These are phyloP conservation scores for Anoplophora glabripennis DNA, from an alignment of 1,140 invertebrate species.

Conservation along the genomic window DNA sequence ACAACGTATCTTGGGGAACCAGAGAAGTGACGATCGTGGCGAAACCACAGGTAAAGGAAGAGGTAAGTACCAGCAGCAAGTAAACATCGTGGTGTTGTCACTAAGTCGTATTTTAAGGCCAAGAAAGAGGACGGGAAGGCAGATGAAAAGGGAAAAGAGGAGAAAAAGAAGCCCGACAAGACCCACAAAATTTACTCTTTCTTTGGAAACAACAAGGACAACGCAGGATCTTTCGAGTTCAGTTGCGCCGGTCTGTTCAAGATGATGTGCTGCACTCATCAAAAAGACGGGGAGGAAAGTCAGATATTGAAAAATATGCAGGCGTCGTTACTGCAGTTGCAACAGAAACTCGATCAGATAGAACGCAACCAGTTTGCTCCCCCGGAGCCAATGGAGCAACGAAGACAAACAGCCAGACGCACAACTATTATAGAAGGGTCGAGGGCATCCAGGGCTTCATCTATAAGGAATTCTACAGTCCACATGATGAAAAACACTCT, in stretches of 20 bases:
- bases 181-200: conserved; percentile 31
- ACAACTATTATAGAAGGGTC: conserved; percentile 7
- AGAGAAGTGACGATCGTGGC: conserved; percentile 60
- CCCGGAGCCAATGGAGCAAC: background rate
- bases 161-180: conserved; percentile 1
- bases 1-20: conserved; percentile 90
- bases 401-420: background rate
- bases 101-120: conserved; percentile 7
- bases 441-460: conserved; percentile 12
- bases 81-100: background rate
- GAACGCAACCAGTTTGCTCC: conserved; percentile 8
- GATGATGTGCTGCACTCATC: conserved; percentile 60
- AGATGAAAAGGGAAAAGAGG: conserved; percentile 23
- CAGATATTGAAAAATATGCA: conserved; percentile 56
- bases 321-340: conserved; percentile 19
- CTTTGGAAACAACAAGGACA: conserved; percentile 46
- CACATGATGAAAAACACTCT: background rate
- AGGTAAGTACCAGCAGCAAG: conserved; percentile 40
- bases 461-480: conserved; percentile 12
- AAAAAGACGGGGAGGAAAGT: conserved; percentile 53
- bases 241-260: conserved; percentile 62
- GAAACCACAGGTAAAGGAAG: conserved; percentile 29
- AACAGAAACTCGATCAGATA: conserved; percentile 21
- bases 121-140: conserved; percentile 12
- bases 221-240: conserved; percentile 61